Evolutionary conservation across 2,797 vertebrate species (phyloP), one percentile per base, ranked within the genome.

Genomic region (Eulemur rubriventer): DNA sequence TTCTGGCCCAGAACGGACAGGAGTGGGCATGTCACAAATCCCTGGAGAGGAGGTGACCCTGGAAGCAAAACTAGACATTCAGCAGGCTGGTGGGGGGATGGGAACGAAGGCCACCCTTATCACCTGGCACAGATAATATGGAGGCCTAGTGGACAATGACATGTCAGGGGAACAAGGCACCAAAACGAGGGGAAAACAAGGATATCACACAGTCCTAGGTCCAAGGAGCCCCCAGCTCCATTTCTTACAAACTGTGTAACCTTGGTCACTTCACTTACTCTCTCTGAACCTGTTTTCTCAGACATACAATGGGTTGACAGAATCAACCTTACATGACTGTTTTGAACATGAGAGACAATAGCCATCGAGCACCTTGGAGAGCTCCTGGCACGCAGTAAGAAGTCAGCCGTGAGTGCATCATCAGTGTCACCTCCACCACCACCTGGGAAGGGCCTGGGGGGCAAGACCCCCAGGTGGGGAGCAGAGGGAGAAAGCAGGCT

Each of bases 281-380:
- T n/a, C 65, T 69, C 38, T 8, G 35, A 63, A 55, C 8, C 30
- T 33, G 28, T 48, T 26, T 91, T 50, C 76, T 50, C 63, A 55
- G 73, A 55, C 26, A 5, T n/a, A 17, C 63, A 78, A 69, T 4
- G 9, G 55, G 43, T 10, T 5, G 46, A 59, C 33, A 28, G 9
- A n/a, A 30, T 70, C 22, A 3, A 30, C 18, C 12, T 20, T 14
- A 16, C 46, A 11, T 24, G 65, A 4, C 7, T 59, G 6, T 5
- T 46, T 35, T 43, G 85, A 94, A 67, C 35, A 61, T 28, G 26
- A 70, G 48, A 80, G 35, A 57, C 26, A 20, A 82, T 0, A 17
- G 50, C 43, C 1, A 13, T 18, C 9, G 24, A 96, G 86, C 61
- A 94, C 89, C 96, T 85, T 73, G 96, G 92, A 96, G 84, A 96